Evolutionary conservation across 1,140 invertebrate genomes (phyloP), one percentile per base, ranked within the genome.

Genomic region (Bradynema listronoti): DNA sequence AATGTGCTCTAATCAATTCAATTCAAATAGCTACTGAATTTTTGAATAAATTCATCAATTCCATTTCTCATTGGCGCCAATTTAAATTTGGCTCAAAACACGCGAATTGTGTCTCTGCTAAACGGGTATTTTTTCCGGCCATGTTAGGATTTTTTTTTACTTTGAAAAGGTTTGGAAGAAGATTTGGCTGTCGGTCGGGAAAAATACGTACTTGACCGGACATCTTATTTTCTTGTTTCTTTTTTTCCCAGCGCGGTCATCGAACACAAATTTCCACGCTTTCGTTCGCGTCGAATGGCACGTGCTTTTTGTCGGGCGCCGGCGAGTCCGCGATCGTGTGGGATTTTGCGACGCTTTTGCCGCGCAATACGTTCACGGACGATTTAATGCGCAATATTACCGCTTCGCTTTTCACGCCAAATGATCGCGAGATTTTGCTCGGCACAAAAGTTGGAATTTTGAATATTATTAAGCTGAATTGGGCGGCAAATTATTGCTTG

Each of bases 361-460:
- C 67, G 3, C 30, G 58, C 5, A 64, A 74, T 33, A 68, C 50
- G 19, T 46, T 77, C 4, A 27, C 36, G n/a, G 71, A 66, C 27
- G 52, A 68, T 9, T 53, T 43, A 22, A 53, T 78, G 29, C 57
- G 54, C n/a, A 66, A 78, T 25, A 59, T 78, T 22, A 58, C 88
- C 7, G 84, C 85, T 59, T 82, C 85, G n/a, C 81, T 85, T 49
- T 93, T 96, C 82, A 87, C 87, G 6, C 89, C 90, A 22, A 91
- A 91, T 34, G 91, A 98, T 80, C 83, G 88, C 36, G 88, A 96
- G 83, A 85, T 88, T 39, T 81, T 97, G 47, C 84, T 89, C 50
- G 93, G 91, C 30, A 85, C 89, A 57, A 90, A 91, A 77, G 82
- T 83, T 70, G 32, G 25, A 39, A 27, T 11, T 14, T 56, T 57